Evolutionary conservation across 2,888 invertebrate genomes (phyloP), one percentile per base, ranked within the genome.

Genomic region (Monoplex corrugatus): DNA sequence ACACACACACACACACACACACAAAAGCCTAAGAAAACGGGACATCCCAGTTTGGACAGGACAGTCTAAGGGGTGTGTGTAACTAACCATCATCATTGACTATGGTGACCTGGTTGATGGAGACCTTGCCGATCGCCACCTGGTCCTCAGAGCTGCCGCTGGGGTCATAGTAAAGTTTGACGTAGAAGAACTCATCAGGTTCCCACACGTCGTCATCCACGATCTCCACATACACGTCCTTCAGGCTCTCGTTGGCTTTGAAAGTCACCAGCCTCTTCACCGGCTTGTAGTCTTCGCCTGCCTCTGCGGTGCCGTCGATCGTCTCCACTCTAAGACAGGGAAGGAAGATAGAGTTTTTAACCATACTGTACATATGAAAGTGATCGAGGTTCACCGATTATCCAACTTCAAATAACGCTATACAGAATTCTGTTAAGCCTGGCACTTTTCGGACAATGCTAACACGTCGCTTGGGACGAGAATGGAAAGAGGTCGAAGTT

Each of bases 161-260:
- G 13, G 92, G 91, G 63, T 93, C 93, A 35, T 95, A 57, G 88
- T 90, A 92, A 8, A 97, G 93, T 92, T 97, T 96, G 40, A 97
- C 96, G 94, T 97, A 97, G 95, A 97, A 97, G 91, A 97, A 97
- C 94, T 97, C 97, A 93, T 97, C 97, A 0, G 97, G 97, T 94
- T 97, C 97, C 97, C 97, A 97, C 90, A 97, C 96, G 90, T 97
- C 96, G 92, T 97, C 97, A 89, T 97, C 96, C 16, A 97, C 95
- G 89, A 97, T 96, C 91, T 96, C 96, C 2, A 97, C 95, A 44
- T 95, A 95, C 23, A 97, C 92, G 91, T 96, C 94, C 93, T 97
- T 96, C 90, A 96, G 96, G 44, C 94, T 95, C 91, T 97, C 97
- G 44, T 96, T 96, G 8, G 96, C 95, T 87, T 96, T 96, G 94